phyloP scores from a whole-genome alignment of 2,888 invertebrate species.

The Eilema sororculum region DNA sequence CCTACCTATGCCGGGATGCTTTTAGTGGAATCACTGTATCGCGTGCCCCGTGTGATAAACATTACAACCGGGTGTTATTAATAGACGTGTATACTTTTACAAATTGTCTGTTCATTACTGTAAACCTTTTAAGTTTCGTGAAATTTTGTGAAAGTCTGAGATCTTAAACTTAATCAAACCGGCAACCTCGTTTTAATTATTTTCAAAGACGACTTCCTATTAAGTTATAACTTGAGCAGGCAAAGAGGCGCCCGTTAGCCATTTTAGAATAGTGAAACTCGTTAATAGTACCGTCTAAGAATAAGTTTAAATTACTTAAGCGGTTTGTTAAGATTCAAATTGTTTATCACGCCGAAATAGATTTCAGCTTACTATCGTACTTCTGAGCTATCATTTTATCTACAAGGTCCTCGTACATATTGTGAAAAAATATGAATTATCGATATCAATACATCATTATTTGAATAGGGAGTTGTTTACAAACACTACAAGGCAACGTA shows the following conservation, averaged over 20 bases:
- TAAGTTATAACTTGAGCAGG: conserved; percentile 26
- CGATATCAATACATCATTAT: too few relatives aligned
- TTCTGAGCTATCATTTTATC: not conserved
- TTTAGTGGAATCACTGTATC: conserved; percentile 80
- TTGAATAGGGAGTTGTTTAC: too few relatives aligned
- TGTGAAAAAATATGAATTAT: too few relatives aligned
- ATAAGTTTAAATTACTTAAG: conserved; percentile 31
- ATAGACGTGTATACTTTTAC: conserved; percentile 63
- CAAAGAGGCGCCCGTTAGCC: conserved; percentile 14
- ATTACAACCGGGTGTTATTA: conserved; percentile 65
- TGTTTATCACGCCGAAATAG: not conserved
- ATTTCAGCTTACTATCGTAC: not conserved
- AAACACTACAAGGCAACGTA: too few relatives aligned
- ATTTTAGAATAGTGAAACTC: conserved; percentile 11
- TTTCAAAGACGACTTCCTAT: conserved; percentile 32
- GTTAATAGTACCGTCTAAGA: conserved; percentile 13
- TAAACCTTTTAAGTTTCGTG: conserved; percentile 52
- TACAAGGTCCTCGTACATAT: too few relatives aligned
- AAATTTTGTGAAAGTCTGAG: conserved; percentile 30
- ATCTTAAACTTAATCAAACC: conserved; percentile 36
- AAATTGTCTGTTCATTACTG: conserved; percentile 64
- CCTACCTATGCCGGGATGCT: conserved; percentile 68
- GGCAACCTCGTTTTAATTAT: conserved; percentile 30
- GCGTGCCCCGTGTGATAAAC: conserved; percentile 74
- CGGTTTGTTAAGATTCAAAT: not conserved